These are phyloP conservation scores for Anas georgica DNA, from an alignment of 2,797 vertebrate species.

Conservation along the genomic window DNA sequence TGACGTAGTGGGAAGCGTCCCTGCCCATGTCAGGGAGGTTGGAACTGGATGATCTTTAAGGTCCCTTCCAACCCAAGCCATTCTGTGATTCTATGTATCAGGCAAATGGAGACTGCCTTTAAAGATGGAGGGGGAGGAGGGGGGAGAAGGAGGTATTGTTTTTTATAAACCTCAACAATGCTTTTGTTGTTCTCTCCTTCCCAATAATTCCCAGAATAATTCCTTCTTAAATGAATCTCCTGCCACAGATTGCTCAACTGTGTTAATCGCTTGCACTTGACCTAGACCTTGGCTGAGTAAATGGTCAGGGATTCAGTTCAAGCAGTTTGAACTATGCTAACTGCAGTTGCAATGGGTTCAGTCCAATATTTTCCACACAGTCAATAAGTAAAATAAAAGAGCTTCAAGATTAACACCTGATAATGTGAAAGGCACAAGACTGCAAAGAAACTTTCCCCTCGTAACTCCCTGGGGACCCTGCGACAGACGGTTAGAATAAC, in stretches of 20 bases:
- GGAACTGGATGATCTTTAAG: too few species aligned
- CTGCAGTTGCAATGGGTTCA: neutral
- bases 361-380: neutral
- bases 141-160: neutral
- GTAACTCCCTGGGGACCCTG: neutral
- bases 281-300: neutral
- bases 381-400: slow-evolving; percentile 63
- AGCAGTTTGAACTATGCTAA: neutral
- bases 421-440: slow-evolving; percentile 8
- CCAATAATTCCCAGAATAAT: neutral
- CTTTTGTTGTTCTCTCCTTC: neutral
- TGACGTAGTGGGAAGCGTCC: too few species aligned
- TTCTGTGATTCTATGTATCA: neutral
- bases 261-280: neutral
- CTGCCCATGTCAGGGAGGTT: too few species aligned
- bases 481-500: slow-evolving; percentile 29
- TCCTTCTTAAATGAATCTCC: neutral
- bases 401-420: slow-evolving; percentile 57
- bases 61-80: too few species aligned
- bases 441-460: slow-evolving; percentile 7
- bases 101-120: neutral
- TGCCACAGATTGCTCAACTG: neutral
- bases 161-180: neutral
- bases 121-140: neutral
- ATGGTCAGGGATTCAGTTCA: neutral